Conservation (phyloP, 1,140 invertebrate species). For the Orussus abietinus region DNA sequence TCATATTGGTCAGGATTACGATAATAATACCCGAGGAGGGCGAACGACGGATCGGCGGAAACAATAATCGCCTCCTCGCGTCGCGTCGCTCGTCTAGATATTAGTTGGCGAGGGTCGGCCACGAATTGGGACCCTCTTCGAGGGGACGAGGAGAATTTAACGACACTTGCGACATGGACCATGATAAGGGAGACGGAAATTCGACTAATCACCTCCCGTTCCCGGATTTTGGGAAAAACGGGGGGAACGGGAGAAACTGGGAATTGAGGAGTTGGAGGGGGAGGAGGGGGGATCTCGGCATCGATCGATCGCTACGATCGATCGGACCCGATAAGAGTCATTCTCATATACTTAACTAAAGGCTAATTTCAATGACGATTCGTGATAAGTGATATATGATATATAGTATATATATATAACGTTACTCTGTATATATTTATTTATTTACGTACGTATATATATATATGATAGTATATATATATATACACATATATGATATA, state of each 20-base stretch:
- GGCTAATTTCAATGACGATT: slow-evolving; percentile 31
- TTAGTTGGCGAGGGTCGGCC: no score
- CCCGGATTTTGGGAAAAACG: slow-evolving; percentile 8
- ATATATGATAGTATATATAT: slow-evolving; percentile 39
- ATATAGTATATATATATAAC: slow-evolving; percentile 29
- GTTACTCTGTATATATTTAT: slow-evolving; percentile 28
- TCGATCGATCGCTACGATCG: no score
- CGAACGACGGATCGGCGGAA: no score
- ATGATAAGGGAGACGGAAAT: no score
- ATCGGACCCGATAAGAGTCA: slow-evolving; percentile 29
- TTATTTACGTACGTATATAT: slow-evolving; percentile 24
- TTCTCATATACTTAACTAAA: slow-evolving; percentile 27
- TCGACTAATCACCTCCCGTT: no score
- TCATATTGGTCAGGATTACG: no score
- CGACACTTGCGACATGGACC: no score
- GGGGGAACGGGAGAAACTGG: background rate
- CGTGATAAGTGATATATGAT: slow-evolving; percentile 35
- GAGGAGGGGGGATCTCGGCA: background rate
- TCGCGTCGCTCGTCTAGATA: no score
- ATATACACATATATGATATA: slow-evolving; percentile 39
- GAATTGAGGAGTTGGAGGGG: background rate
- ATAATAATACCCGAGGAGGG: no score
- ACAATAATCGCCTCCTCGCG: no score
- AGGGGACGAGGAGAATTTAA: no score
- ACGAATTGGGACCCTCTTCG: no score